Evolutionary conservation across 2,113 vertebrate genomes (phyloP), one percentile per base, ranked within the genome.

Genomic region (Terrapene triunguis): DNA sequence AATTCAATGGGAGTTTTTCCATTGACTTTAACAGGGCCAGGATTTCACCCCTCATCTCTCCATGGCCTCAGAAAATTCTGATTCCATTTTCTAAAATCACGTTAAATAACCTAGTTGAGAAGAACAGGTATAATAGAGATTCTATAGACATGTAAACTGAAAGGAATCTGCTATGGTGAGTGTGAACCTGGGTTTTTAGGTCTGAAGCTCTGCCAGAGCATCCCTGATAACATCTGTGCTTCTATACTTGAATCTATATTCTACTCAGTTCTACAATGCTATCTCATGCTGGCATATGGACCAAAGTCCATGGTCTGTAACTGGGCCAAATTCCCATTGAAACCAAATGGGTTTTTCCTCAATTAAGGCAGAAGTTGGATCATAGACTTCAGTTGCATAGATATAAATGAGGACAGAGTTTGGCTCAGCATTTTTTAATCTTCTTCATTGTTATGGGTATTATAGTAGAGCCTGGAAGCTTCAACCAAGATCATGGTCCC

Each of bases 221-320:
- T 50, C 53, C 13, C 17, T 86, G 83, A 17, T 10, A 48, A 53
- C 0, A 0, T 2, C 24, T 2, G 0, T 80, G 9, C 8, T 79
- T 32, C 38, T 62, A 13, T 32, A 50, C 19, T 81, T 53, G 80
- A 72, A 95, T 84, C 24, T 19, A 2, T 5, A 25, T 76, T 55
- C 48, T 8, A 8, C 4, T 10, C 22, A 79, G 85, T 88, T 72
- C 14, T 72, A 35, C 80, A 47, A 0, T 2, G 57, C 5, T 38
- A 22, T 92, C 11, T 84, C 69, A 0, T 9, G 29, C 2, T 38
- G 13, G 42, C 88, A 27, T 27, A 1, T 1, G 55, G 88, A 38
- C 5, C 29, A 44, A 29, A 48, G 62, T 55, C 65, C 72, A 44
- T 0, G 1, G 65, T 24, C 35, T 54, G 3, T 24, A 54, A 54